Evolutionary conservation across 2,888 invertebrate genomes (phyloP).

Genomic region (Athalia rosae): DNA sequence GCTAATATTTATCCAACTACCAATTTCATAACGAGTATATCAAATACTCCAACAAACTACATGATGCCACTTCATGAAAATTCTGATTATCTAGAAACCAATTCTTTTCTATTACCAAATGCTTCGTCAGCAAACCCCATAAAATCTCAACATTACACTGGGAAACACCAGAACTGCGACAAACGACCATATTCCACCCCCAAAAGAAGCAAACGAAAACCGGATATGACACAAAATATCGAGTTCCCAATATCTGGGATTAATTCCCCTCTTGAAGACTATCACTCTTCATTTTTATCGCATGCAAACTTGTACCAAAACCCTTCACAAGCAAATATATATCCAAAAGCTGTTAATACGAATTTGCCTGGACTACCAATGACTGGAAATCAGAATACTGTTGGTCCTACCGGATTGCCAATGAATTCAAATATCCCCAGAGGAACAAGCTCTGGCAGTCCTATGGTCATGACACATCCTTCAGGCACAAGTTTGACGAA

Average conservation of each 20-base stretch:
- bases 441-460: slow-evolving; percentile 60
- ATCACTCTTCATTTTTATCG: slow-evolving; percentile 52
- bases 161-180: slow-evolving; percentile 69
- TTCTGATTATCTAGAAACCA: slow-evolving; percentile 67
- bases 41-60: slow-evolving; percentile 67
- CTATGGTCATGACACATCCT: slow-evolving; percentile 67
- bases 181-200: slow-evolving; percentile 64
- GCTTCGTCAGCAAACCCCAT: slow-evolving; percentile 52
- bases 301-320: slow-evolving; percentile 68
- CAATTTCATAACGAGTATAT: slow-evolving; percentile 70
- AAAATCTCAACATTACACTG: slow-evolving; percentile 57
- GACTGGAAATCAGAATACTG: slow-evolving; percentile 53
- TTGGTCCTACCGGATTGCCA: slow-evolving; percentile 55
- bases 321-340: slow-evolving; percentile 65
- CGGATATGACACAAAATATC: slow-evolving; percentile 64
- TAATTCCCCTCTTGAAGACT: slow-evolving; percentile 68
- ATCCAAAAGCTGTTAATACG: slow-evolving; percentile 55
- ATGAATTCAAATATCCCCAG: slow-evolving; percentile 60
- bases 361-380: slow-evolving; percentile 46
- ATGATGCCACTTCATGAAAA: slow-evolving; percentile 72
- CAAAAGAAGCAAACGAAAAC: slow-evolving; percentile 68
- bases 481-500: slow-evolving; percentile 80
- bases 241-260: slow-evolving; percentile 68
- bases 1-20: slow-evolving; percentile 70
- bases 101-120: slow-evolving; percentile 67